phyloP scores from a whole-genome alignment of 1,140 invertebrate genomes.

The Monochamus saltuarius region DNA sequence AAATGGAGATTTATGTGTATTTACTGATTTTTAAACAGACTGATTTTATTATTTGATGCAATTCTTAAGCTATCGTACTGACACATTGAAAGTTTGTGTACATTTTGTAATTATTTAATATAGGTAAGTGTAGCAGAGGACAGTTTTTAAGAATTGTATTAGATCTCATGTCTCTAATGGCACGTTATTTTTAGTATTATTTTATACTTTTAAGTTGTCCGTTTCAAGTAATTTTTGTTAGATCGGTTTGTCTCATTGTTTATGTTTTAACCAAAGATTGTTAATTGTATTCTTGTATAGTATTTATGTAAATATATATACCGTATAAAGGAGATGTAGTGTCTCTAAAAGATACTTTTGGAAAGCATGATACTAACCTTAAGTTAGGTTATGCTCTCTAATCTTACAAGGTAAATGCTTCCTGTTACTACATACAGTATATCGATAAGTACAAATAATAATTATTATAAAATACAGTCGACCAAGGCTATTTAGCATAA shows the following conservation, averaged over 20 bases:
- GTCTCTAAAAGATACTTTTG: constrained; percentile 20
- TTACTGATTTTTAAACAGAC: constrained; percentile 25
- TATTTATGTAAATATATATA: constrained; percentile 47
- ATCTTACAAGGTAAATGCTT: constrained; percentile 45
- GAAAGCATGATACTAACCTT: constrained; percentile 7
- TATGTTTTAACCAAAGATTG: constrained; percentile 47
- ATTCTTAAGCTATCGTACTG: constrained; percentile 18
- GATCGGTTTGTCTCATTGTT: constrained; percentile 21
- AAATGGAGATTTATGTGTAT: constrained; percentile 20
- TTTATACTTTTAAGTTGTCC: constrained; percentile 21
- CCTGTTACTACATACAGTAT: constrained; percentile 45
- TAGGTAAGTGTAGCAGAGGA: constrained; percentile 7
- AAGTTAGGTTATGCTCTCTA: constrained; percentile 23
- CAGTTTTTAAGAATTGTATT: constrained; percentile 28
- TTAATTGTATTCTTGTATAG: constrained; percentile 41
- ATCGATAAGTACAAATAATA: constrained; percentile 46
- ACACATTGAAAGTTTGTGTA: constrained; percentile 21
- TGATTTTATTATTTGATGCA: constrained; percentile 30
- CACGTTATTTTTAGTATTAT: constrained; percentile 36
- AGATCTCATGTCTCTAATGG: constrained; percentile 32
- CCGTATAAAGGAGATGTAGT: constrained; percentile 23
- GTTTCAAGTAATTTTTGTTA: constrained; percentile 21
- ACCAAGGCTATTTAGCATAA: constrained; percentile 33
- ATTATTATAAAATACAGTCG: constrained; percentile 34
- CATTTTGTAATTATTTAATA: constrained; percentile 31